Percentiles rank a stretch among this genome's conserved stretches.
phyloP scores from a whole-genome alignment of 2,888 invertebrate genomes.

The Steinernema hermaphroditum region DNA sequence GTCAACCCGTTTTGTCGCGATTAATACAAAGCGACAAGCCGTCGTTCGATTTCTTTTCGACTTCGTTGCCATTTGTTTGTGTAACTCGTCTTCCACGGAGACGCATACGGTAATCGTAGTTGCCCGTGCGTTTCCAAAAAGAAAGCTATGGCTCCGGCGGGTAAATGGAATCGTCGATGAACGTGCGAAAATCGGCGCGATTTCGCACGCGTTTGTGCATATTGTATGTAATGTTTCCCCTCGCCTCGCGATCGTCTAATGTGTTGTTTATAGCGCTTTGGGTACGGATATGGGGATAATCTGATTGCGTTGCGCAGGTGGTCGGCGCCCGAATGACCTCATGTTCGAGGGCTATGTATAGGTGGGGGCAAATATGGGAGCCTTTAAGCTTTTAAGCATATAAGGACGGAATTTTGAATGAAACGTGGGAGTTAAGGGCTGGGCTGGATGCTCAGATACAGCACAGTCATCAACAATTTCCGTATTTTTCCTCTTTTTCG shows the following conservation, averaged over 20 bases:
- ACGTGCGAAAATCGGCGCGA: neutral
- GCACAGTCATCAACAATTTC: no score
- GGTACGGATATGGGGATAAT: neutral
- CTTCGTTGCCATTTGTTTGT: slow-evolving; percentile 21
- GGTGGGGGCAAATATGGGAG: no score
- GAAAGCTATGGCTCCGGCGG: neutral
- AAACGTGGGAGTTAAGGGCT: no score
- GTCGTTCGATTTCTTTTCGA: neutral
- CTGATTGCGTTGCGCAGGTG: neutral
- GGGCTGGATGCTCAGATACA: no score
- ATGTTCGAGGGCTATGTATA: no score
- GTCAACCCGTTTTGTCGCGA: slow-evolving; percentile 5
- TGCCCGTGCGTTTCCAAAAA: neutral
- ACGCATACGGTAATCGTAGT: neutral
- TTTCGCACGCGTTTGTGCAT: slow-evolving; percentile 1
- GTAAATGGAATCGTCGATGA: neutral
- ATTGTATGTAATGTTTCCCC: neutral
- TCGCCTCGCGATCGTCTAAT: neutral
- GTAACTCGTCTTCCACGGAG: neutral
- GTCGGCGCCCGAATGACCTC: no score
- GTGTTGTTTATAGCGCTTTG: neutral
- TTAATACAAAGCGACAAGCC: slow-evolving; percentile 13
- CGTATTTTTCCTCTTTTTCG: no score
- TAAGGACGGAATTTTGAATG: no score
- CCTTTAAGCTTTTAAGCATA: no score